phyloP scores from a whole-genome alignment of 1,140 invertebrate species.

The Drosophila pruinosa region DNA sequence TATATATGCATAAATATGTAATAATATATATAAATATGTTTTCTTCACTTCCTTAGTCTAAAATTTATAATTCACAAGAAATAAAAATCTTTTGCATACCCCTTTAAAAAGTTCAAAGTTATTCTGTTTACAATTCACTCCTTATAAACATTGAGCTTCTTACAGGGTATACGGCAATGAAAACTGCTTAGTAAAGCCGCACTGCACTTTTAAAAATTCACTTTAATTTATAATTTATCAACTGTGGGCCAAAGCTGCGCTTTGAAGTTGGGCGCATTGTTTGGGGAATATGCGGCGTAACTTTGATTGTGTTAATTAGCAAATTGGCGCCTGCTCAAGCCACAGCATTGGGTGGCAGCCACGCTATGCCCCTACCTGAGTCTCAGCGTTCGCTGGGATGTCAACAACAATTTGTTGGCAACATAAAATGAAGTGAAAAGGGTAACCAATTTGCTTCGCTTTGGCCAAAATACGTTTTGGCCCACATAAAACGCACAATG shows the following conservation, averaged over 20 bases:
- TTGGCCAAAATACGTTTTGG: conserved; percentile 40
- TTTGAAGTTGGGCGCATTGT: conserved; percentile 44
- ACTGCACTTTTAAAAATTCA: conserved; percentile 61
- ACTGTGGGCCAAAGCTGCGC: conserved; percentile 36
- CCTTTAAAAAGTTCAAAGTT: neutral
- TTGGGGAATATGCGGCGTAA: conserved; percentile 38
- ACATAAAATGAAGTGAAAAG: conserved; percentile 70
- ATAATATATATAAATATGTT: too few relatives aligned
- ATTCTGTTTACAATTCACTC: too few relatives aligned
- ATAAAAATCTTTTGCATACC: too few relatives aligned
- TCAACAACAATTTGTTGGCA: conserved; percentile 44
- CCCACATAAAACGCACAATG: conserved; percentile 56
- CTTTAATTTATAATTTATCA: conserved; percentile 79
- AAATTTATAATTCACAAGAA: too few relatives aligned
- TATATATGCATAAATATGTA: too few relatives aligned
- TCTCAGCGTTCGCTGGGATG: neutral
- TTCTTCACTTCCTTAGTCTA: too few relatives aligned
- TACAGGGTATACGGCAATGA: conserved; percentile 19
- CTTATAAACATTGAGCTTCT: too few relatives aligned
- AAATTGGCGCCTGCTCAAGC: conserved; percentile 46
- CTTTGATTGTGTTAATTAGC: conserved; percentile 77
- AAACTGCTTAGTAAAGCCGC: neutral
- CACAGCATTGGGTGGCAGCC: neutral
- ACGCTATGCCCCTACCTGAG: neutral
- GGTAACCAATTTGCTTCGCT: conserved; percentile 66